Evolutionary conservation across 2,797 vertebrate species (phyloP), one percentile per base, ranked within the genome.

Genomic region (Pristis pectinata): DNA sequence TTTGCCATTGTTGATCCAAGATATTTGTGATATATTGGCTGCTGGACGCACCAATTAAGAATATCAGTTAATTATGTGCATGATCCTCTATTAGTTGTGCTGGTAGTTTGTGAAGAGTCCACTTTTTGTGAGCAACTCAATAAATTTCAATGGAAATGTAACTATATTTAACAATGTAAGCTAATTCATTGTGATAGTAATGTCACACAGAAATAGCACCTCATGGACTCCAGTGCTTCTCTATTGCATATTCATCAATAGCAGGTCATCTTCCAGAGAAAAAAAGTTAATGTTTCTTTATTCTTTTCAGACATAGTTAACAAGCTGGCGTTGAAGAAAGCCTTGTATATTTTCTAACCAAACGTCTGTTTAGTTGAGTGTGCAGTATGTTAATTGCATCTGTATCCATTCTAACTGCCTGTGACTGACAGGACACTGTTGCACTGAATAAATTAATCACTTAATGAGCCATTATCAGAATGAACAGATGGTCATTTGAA

Each of bases 401-500:
- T 94, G 92, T 37, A 94, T 94, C 13, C 92, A 74, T 13, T 76
- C 92, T 76, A 76, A 74, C 72, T 94, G 44, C 44, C 70, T 34
- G 67, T 94, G 92, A 76, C 67, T 94, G 92, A 94, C 70, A 94
- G 70, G 70, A 7, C 44, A 76, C 92, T 94, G 64, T 94, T 94
- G 44, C 13, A 56, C 92, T 30, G 92, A 94, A 94, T 76, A 94
- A 94, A 94, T 76, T 53, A 94, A 94, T 94, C 92, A 94, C 70
- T 94, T 49, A 94, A 94, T 94, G 34, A 94, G 70, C 44, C 70
- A 94, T 94, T 94, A 94, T 94, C 92, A 34, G 92, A 94, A 53
- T 74, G 49, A 94, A 94, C 92, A 94, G 92, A 94, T 76, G 92
- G 92, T 19, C 70, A 94, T 56, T 94, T 93, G 64, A 93, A 93